Percentiles rank a stretch among this genome's conserved stretches.
Evolutionary conservation across 1,140 invertebrate species (phyloP).

Genomic region (Microplitis mediator): DNA sequence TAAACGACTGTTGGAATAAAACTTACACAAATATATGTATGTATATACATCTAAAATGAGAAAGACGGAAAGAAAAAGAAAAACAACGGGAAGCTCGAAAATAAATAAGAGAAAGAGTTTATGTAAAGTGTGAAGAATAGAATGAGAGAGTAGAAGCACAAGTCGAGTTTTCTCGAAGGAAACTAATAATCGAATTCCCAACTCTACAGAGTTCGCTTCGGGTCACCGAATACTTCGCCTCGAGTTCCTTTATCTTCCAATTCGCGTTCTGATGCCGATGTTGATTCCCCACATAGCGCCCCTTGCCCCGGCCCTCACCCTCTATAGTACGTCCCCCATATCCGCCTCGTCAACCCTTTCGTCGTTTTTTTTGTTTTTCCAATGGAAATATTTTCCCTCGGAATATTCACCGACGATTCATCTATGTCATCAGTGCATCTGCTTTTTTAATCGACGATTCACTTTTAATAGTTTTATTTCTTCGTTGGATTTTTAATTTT

Average conservation of each 20-base stretch:
- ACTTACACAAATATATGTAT: no score
- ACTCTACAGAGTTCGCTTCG: conserved; percentile 25
- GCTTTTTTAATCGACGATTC: not conserved
- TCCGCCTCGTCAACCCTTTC: not conserved
- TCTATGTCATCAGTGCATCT: conserved; percentile 13
- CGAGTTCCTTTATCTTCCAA: conserved; percentile 18
- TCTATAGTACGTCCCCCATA: not conserved
- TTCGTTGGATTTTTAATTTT: not conserved
- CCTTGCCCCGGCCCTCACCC: not conserved
- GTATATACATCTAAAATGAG: no score
- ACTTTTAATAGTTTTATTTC: conserved; percentile 8
- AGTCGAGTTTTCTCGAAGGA: conserved; percentile 25
- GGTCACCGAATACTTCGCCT: conserved; percentile 26
- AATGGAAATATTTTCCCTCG: conserved; percentile 3
- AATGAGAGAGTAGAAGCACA: not conserved
- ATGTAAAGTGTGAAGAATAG: not conserved
- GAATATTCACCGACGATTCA: conserved; percentile 15
- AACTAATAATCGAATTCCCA: conserved; percentile 39
- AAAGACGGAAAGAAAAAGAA: no score
- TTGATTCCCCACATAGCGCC: conserved; percentile 3
- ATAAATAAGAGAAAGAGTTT: not conserved
- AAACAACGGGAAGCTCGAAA: not conserved
- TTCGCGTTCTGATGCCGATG: not conserved
- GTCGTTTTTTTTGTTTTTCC: not conserved
- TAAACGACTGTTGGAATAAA: no score